Base-by-base conservation (phyloP, 2,797 vertebrate genomes). In the Botia kubotai region DNA sequence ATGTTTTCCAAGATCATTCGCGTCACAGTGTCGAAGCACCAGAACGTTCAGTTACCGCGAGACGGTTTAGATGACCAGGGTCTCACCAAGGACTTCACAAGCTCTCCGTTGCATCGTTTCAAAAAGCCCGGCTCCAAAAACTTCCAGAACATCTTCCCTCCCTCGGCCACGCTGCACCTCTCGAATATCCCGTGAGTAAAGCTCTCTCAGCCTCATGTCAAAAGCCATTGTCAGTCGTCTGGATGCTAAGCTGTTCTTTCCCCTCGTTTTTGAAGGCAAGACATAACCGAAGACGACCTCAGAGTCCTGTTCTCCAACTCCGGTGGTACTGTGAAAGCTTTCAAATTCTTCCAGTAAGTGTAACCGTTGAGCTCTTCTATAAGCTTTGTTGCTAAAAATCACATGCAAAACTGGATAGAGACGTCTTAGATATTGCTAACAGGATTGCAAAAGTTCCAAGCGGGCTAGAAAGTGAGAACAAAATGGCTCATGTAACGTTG, bases 61-160 rank as follows among this genome's bases (percentile, higher is more conserved):
- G 97, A 98, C 81, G 97, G 97, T 21, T 94, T 98, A 86, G 97
- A 98, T 75, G 97, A 98, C 90, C 97, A 98, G 92, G 98, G 97
- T 82, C 93, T 99, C 76, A 99, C 97, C 74, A 98, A 98, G 91
- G 97, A 98, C 92, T 99, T 96, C 83, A 95, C 96, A 82, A 99
- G 97, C 91, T 99, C 97, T 1, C 96, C 97, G n/a, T 91, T 99
- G 57, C 97, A 98, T 89, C 97, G 97, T 88, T 98, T 98, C 90
- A 98, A 98, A 91, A 98, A 98, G 86, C 97, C 97, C 0, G 97
- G 97, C 58, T 99, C 97, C 83, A 99, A 98, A 93, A 99, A 99
- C 88, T 99, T 98, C 84, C 97, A 98, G 87, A 99, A 99, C 89
- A 99, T 99, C 87, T 99, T 99, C 72, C 97, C 97, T 60, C 97